These are phyloP conservation scores for Dasypolia templi DNA, from an alignment of 2,888 invertebrate species.

Conservation along the genomic window DNA sequence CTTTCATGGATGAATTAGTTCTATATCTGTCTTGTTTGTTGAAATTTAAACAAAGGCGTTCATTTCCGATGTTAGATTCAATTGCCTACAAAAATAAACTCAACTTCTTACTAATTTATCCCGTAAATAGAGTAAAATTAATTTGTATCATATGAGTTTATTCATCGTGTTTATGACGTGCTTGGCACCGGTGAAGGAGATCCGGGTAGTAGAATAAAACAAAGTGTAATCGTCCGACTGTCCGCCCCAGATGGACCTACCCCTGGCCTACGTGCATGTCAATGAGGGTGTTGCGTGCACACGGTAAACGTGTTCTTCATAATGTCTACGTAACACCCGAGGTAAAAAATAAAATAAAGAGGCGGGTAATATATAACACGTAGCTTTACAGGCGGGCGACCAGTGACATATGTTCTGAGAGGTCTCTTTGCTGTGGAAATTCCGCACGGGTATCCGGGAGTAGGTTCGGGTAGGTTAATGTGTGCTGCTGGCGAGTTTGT, in stretches of 20 bases:
- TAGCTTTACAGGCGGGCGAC: neutral
- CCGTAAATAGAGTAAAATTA: constrained; percentile 36
- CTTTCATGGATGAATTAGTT: neutral
- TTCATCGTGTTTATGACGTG: constrained; percentile 63
- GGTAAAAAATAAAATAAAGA: constrained; percentile 33
- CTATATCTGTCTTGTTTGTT: neutral
- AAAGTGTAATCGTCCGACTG: constrained; percentile 51
- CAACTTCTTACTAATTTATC: constrained; percentile 3
- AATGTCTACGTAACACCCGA: constrained; percentile 32
- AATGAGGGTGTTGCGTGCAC: constrained; percentile 45
- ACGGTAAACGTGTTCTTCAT: constrained; percentile 41
- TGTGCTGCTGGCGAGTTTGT: too few species aligned
- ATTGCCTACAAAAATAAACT: constrained; percentile 22
- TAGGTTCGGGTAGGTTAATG: too few species aligned
- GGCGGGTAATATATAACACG: constrained; percentile 34
- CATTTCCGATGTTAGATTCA: neutral
- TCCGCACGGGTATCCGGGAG: neutral
- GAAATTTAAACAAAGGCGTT: constrained; percentile 13
- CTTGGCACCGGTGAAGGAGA: constrained; percentile 64
- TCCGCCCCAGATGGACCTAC: constrained; percentile 50
- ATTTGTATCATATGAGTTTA: constrained; percentile 51
- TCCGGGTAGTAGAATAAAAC: constrained; percentile 61
- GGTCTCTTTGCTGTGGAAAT: neutral
- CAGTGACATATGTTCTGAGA: neutral
- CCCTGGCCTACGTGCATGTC: constrained; percentile 57